Evolutionary conservation across 1,140 invertebrate genomes (phyloP), one percentile per base, ranked within the genome.

Genomic region (Hypothenemus hampei): DNA sequence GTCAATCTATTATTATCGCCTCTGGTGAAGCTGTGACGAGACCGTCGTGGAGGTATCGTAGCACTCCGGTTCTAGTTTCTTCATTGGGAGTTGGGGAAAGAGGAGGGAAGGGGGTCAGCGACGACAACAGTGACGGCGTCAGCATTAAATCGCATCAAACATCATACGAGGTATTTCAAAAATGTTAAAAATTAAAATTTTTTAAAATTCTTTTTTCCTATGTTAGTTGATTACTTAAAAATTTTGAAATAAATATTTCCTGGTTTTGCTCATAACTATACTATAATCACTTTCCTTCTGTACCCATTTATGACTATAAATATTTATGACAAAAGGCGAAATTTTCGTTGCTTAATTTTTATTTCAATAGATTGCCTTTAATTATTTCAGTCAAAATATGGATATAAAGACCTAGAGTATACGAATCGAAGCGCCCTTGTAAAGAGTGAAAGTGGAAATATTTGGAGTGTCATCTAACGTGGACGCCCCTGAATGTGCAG

Each of bases 401-500:
- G n/a, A n/a, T n/a, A n/a, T n/a, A n/a, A n/a, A n/a, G n/a, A n/a
- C 26, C 10, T 13, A 8, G 26, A 31, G 1, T 11, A 3, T 37
- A 47, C 15, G 26, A 21, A n/a, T 24, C 20, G 26, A 23, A 35
- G 1, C 15, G 13, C 24, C 37, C 39, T 21, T 22, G 39, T 50
- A 50, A 15, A 40, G 4, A 18, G 13, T 40, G 7, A 6, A 36
- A 5, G 22, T 16, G 18, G 20, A 10, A 23, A n/a, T n/a, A 18
- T 37, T 35, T 13, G 18, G 18, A 33, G 22, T 20, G 39, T 24
- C 6, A 18, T 13, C 24, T 29, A 44, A 29, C 22, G 40, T 20
- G 15, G 8, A 51, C 49, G 41, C 50, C 35, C 36, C 33, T 55
- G 52, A 24, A 55, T 55, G 52, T 46, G 52, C 52, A 55, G 52